Evolutionary conservation across 2,888 invertebrate species (phyloP).

Genomic region (Ormyrus nitidulus): DNA sequence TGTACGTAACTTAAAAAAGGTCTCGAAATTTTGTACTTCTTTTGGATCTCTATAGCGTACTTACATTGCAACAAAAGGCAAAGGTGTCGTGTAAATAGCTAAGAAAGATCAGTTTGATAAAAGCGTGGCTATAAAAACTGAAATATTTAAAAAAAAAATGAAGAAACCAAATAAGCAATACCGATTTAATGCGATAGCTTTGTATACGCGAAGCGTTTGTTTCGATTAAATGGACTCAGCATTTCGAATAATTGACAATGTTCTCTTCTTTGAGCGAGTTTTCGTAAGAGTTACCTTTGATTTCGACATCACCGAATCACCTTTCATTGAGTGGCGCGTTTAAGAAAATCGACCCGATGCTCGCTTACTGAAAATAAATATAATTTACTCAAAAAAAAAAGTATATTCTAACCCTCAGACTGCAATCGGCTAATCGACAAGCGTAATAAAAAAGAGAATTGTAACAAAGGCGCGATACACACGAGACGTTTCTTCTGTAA

Average conservation of each 20-base stretch:
- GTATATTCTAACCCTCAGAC: not conserved
- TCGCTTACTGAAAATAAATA: conserved; percentile 8
- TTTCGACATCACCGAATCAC: too few relatives aligned
- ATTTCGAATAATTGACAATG: conserved; percentile 22
- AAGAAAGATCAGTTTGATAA: conserved; percentile 32
- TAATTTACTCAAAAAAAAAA: conserved; percentile 4
- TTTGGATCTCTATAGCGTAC: not conserved
- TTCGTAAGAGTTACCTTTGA: too few relatives aligned
- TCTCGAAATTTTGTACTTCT: conserved; percentile 22
- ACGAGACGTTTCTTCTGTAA: conserved; percentile 23
- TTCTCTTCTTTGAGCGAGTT: not conserved
- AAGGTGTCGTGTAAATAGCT: conserved; percentile 40
- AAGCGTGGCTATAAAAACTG: not conserved
- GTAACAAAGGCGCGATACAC: not conserved
- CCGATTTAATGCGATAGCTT: conserved; percentile 43
- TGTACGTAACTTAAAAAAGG: not conserved
- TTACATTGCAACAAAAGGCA: not conserved
- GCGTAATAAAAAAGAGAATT: not conserved
- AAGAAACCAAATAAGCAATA: conserved; percentile 52
- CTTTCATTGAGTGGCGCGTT: not conserved
- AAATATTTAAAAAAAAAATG: not conserved
- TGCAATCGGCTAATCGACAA: conserved; percentile 2
- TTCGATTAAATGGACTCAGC: conserved; percentile 33
- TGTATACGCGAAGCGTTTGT: conserved; percentile 22
- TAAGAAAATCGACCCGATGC: not conserved